Evolutionary conservation across 2,888 invertebrate genomes (phyloP).

Genomic region (Cenopis cana): DNA sequence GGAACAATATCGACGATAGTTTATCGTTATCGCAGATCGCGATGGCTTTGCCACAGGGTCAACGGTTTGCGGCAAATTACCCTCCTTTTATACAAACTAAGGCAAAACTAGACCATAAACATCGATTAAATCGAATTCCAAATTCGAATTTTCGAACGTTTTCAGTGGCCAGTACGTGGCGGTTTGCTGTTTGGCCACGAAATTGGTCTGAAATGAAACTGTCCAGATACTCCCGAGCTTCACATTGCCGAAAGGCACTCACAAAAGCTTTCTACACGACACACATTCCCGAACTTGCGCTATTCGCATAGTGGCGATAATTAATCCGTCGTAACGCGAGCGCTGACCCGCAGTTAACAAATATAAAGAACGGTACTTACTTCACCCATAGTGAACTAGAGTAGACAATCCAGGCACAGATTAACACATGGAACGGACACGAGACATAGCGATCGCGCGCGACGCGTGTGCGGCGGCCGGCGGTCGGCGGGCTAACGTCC

Average conservation of each 20-base stretch:
- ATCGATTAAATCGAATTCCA: slow-evolving; percentile 1
- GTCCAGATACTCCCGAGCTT: slow-evolving; percentile 12
- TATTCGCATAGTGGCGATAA: slow-evolving; percentile 62
- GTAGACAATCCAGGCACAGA: slow-evolving; percentile 57
- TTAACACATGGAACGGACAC: slow-evolving; percentile 54
- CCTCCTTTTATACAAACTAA: slow-evolving; percentile 19
- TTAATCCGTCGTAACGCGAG: slow-evolving; percentile 57
- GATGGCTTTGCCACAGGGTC: slow-evolving; percentile 43
- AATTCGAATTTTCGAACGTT: slow-evolving; percentile 16
- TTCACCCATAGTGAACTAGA: slow-evolving; percentile 74
- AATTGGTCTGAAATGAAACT: neutral
- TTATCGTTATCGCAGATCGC: slow-evolving; percentile 71
- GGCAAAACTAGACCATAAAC: slow-evolving; percentile 10
- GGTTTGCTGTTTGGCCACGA: slow-evolving; percentile 10
- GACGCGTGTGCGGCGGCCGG: slow-evolving; percentile 57
- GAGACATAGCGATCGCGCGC: slow-evolving; percentile 66
- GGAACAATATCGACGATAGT: slow-evolving; percentile 72
- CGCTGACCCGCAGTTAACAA: slow-evolving; percentile 48
- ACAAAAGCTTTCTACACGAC: slow-evolving; percentile 71
- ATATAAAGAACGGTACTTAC: slow-evolving; percentile 65
- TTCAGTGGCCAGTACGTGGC: slow-evolving; percentile 7
- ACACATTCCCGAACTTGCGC: slow-evolving; percentile 63
- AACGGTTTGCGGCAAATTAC: slow-evolving; percentile 13
- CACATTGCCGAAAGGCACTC: slow-evolving; percentile 14
- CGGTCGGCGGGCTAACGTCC: slow-evolving; percentile 76